Percentiles rank a stretch among this genome's conserved stretches.
Evolutionary conservation across 92 coral and sea anemone genomes (phyloP).

Genomic region (Anthopleura xanthogrammica): DNA sequence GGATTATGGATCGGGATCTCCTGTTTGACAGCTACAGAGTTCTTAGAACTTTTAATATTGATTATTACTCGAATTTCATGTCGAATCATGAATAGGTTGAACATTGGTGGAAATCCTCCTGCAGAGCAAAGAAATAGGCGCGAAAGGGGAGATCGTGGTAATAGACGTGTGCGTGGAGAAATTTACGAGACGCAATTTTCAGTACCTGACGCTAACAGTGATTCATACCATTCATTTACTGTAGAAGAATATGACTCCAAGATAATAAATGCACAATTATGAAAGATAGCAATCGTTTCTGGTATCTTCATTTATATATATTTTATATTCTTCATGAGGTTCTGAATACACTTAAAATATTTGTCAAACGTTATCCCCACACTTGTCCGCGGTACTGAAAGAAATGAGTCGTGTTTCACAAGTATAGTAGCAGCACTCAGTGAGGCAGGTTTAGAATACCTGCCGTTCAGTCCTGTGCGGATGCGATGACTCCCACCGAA

Average conservation of each 20-base stretch:
- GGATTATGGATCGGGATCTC: constrained; percentile 87
- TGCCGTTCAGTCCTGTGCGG: no score
- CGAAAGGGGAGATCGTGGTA: not conserved
- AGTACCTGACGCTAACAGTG: not conserved
- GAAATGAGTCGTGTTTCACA: no score
- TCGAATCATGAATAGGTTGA: not conserved
- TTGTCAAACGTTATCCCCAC: no score
- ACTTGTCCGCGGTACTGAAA: no score
- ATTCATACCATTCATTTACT: not conserved
- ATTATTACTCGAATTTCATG: constrained; percentile 14
- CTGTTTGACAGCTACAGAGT: constrained; percentile 71
- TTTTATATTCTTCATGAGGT: no score
- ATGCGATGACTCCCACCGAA: no score
- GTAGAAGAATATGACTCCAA: not conserved
- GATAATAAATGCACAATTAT: not conserved
- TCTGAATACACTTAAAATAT: no score
- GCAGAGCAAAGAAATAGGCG: not conserved
- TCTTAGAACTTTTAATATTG: constrained; percentile 55
- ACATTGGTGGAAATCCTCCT: not conserved
- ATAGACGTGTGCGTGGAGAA: not conserved
- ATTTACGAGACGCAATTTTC: not conserved
- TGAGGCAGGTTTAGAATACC: no score
- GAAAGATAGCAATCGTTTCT: not conserved
- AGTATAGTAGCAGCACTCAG: no score
- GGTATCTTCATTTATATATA: no score